These are phyloP conservation scores for Castor canadensis DNA, from an alignment of 2,113 vertebrate genomes.

Conservation along the genomic window DNA sequence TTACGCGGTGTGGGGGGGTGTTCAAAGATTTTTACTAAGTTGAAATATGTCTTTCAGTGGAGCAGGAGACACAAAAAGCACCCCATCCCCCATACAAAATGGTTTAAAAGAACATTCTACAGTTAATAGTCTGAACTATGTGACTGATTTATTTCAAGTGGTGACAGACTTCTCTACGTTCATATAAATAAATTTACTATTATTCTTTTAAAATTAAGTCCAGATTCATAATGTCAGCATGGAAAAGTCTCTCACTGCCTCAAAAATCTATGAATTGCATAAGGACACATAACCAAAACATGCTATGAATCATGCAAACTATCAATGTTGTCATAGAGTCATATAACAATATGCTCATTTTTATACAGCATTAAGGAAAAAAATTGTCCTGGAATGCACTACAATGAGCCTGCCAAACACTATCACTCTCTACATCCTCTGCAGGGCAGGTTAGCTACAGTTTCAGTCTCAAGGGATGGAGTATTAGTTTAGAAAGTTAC, in stretches of 20 bases:
- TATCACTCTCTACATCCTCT: constrained; percentile 51
- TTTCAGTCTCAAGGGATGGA: constrained; percentile 46
- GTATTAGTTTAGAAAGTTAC: constrained; percentile 28
- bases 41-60: background rate
- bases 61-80: background rate
- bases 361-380: background rate
- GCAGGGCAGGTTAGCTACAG: constrained; percentile 12
- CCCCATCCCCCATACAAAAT: background rate
- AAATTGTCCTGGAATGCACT: constrained; percentile 39
- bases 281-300: background rate
- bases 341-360: background rate
- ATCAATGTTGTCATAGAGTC: background rate
- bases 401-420: constrained; percentile 43
- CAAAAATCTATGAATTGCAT: background rate
- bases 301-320: background rate
- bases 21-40: background rate
- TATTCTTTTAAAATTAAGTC: constrained; percentile 52
- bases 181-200: background rate
- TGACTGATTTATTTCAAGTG: constrained; percentile 27
- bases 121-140: background rate
- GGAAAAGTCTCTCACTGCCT: constrained; percentile 1
- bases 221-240: constrained; percentile 34
- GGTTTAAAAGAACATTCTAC: background rate
- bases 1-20: background rate
- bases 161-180: constrained; percentile 22